Evolutionary conservation across 1,140 invertebrate species (phyloP).

Genomic region (Micrasema longulum): DNA sequence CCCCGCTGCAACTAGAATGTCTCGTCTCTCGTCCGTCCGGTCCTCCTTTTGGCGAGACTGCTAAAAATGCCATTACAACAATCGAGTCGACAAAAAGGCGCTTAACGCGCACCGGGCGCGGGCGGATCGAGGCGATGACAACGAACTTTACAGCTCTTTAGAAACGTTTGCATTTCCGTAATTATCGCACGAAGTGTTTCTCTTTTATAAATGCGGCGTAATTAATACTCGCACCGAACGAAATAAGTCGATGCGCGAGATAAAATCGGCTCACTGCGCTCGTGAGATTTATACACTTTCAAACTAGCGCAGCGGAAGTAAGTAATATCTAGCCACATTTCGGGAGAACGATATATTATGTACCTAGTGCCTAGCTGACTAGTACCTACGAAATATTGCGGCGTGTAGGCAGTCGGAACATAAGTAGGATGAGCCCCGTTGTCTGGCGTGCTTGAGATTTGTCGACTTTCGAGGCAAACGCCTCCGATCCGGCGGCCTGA

Average conservation of each 20-base stretch:
- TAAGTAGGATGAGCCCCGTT: neutral
- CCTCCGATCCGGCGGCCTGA: neutral
- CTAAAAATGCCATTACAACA: constrained; percentile 15
- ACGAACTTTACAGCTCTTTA: constrained; percentile 12
- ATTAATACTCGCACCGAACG: neutral
- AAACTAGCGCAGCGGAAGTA: too few relatives aligned
- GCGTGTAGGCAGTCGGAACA: too few relatives aligned
- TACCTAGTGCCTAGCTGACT: too few relatives aligned
- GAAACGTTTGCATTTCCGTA: constrained; percentile 18
- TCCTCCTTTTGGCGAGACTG: constrained; percentile 18
- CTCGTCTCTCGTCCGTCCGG: constrained; percentile 13
- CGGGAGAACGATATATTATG: too few relatives aligned
- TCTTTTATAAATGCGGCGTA: constrained; percentile 6
- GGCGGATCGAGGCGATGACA: constrained; percentile 16
- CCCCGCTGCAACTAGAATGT: constrained; percentile 19
- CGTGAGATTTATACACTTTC: too few relatives aligned
- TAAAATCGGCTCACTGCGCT: too few relatives aligned
- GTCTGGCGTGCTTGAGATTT: constrained; percentile 22
- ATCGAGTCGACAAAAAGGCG: too few relatives aligned
- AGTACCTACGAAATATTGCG: too few relatives aligned
- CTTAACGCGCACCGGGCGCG: too few relatives aligned
- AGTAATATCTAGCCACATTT: too few relatives aligned
- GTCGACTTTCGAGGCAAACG: constrained; percentile 2
- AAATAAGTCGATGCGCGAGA: neutral
- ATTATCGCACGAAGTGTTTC: constrained; percentile 16